These are phyloP conservation scores for Urocolius indicus DNA, from an alignment of 2,113 vertebrate genomes.

Conservation along the genomic window DNA sequence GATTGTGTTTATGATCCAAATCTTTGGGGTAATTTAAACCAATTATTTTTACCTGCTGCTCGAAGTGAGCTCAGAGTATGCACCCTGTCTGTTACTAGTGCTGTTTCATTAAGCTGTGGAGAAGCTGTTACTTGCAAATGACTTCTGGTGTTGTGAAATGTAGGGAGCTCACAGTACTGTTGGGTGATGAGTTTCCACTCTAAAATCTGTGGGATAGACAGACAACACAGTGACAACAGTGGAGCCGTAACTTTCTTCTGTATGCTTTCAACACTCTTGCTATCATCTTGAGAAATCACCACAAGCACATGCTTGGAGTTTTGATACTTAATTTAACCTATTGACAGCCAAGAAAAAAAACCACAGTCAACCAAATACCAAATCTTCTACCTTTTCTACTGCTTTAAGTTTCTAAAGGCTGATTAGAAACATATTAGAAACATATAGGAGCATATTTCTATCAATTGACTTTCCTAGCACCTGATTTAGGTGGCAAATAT, in stretches of 20 bases:
- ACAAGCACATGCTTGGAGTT: background rate
- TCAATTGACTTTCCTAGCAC: background rate
- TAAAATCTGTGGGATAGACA: background rate
- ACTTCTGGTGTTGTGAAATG: background rate
- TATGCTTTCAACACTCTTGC: background rate
- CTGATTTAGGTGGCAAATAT: background rate
- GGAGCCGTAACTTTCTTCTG: background rate
- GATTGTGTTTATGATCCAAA: background rate
- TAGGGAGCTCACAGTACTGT: background rate
- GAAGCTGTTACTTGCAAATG: background rate
- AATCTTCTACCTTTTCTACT: background rate
- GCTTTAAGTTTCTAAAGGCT: background rate
- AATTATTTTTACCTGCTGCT: background rate
- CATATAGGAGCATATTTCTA: background rate
- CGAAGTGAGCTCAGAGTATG: background rate
- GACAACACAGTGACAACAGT: background rate
- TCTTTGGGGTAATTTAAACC: background rate
- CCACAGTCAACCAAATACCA: background rate
- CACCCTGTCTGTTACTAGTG: background rate
- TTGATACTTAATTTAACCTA: background rate
- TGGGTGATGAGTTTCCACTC: background rate
- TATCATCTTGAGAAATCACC: background rate
- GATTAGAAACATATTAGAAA: background rate
- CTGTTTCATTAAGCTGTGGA: background rate
- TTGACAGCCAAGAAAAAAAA: background rate